These are phyloP conservation scores for Stegastes partitus DNA, from an alignment of 2,113 vertebrate genomes.

Conservation along the genomic window DNA sequence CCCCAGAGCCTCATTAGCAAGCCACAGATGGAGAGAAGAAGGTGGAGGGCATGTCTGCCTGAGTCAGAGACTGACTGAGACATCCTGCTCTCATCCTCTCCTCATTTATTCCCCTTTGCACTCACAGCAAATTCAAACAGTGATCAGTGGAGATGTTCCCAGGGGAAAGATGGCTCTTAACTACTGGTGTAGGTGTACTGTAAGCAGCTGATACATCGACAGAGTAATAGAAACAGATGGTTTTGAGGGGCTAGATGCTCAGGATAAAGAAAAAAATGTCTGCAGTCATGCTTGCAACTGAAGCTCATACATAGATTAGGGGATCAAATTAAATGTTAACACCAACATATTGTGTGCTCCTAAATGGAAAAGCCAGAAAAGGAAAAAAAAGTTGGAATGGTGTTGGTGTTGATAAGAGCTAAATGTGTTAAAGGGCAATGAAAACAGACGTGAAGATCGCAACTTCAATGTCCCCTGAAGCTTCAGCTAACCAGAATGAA, in stretches of 20 bases:
- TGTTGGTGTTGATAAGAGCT: no score
- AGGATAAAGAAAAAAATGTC: no score
- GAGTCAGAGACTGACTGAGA: conserved; percentile 11
- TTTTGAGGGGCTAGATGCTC: background rate
- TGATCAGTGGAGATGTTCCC: background rate
- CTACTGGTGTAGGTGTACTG: background rate
- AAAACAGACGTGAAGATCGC: no score
- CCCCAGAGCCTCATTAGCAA: conserved; percentile 54
- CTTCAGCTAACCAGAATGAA: no score
- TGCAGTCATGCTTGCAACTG: no score
- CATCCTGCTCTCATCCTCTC: conserved; percentile 23
- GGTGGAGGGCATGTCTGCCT: conserved; percentile 9
- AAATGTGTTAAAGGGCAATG: no score
- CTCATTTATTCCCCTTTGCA: conserved; percentile 10
- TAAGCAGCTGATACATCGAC: background rate
- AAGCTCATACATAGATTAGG: no score
- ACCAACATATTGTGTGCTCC: no score
- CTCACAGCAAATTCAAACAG: conserved; percentile 20
- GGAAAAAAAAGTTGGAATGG: no score
- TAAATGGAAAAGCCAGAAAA: no score
- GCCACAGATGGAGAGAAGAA: conserved; percentile 59
- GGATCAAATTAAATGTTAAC: no score
- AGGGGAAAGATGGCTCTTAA: background rate
- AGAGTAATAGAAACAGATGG: background rate
- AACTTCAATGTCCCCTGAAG: no score